Evolutionary conservation across 2,113 vertebrate species (phyloP).

Genomic region (Platichthys stellatus): DNA sequence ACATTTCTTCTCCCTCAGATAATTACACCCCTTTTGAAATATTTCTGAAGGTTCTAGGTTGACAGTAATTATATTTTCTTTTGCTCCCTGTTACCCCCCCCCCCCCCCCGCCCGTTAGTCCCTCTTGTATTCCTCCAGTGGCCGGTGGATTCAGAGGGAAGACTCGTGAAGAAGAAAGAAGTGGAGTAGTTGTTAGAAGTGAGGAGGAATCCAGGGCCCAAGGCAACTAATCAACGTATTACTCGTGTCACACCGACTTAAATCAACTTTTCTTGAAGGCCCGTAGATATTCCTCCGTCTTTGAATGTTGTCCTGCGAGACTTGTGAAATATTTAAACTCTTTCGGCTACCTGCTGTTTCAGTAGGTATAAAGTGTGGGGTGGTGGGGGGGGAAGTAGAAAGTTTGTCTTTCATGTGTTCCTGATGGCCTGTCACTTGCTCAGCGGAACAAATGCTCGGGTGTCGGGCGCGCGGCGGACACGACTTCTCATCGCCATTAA

Average conservation of each 20-base stretch:
- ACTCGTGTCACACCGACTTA: conserved; percentile 78
- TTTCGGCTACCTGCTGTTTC: conserved; percentile 77
- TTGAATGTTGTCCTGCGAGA: conserved; percentile 74
- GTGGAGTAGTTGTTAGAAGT: conserved; percentile 69
- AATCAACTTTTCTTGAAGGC: conserved; percentile 60
- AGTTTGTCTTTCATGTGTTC: conserved; percentile 52
- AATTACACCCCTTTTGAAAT: neutral
- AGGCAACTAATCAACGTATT: conserved; percentile 80
- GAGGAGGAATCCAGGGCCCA: conserved; percentile 57
- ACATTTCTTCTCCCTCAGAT: neutral
- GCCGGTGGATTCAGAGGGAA: conserved; percentile 62
- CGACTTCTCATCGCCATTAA: conserved; percentile 70
- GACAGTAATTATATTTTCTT: conserved; percentile 32
- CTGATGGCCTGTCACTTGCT: conserved; percentile 68
- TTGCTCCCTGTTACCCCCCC: conserved; percentile 1
- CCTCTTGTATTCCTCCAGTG: conserved; percentile 74
- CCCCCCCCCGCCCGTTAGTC: conserved; percentile 1
- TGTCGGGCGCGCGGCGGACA: conserved; percentile 31
- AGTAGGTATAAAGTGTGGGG: conserved; percentile 49
- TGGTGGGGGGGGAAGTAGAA: neutral
- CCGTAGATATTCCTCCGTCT: conserved; percentile 58
- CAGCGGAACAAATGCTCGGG: conserved; percentile 54
- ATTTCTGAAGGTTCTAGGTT: conserved; percentile 34
- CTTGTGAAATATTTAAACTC: conserved; percentile 71
- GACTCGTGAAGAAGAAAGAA: conserved; percentile 60